Conservation (phyloP, 2,888 invertebrate species). For the Sphaerophoria taeniata region DNA sequence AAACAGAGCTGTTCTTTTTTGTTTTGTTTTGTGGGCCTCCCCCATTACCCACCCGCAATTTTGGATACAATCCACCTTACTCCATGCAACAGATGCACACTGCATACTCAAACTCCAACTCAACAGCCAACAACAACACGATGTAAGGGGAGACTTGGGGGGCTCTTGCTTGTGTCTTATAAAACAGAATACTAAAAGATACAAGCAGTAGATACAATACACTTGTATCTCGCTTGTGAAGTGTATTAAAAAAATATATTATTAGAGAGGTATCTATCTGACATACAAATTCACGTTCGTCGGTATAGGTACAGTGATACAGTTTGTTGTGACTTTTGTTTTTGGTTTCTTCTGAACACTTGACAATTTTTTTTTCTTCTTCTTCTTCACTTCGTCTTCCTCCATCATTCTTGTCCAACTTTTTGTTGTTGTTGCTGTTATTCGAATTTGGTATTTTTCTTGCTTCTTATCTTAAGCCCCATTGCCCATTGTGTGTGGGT, state of each 20-base stretch:
- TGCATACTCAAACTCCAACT: conserved; percentile 3
- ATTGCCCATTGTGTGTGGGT: conserved; percentile 31
- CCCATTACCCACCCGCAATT: conserved; percentile 35
- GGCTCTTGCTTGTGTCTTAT: conserved; percentile 50
- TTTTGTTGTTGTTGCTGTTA: conserved; percentile 10
- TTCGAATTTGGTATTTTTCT: neutral
- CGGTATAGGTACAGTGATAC: conserved; percentile 8
- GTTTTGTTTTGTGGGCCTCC: neutral
- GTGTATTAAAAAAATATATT: conserved; percentile 19
- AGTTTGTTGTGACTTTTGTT: conserved; percentile 30
- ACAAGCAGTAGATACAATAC: conserved; percentile 71
- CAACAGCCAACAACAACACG: neutral
- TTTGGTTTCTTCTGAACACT: conserved; percentile 51
- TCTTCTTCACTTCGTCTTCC: neutral
- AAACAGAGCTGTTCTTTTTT: conserved; percentile 27
- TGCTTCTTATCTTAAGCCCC: conserved; percentile 30
- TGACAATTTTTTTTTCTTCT: conserved; percentile 55
- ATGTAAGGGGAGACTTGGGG: neutral
- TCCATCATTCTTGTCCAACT: conserved; percentile 2
- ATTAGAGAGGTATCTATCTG: conserved; percentile 13
- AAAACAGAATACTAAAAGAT: conserved; percentile 61
- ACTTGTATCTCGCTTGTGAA: conserved; percentile 46
- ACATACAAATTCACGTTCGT: conserved; percentile 60
- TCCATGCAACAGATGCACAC: conserved; percentile 57
- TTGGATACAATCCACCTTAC: conserved; percentile 7